Base-by-base conservation (phyloP, 2,797 vertebrate genomes). In the Masticophis lateralis region DNA sequence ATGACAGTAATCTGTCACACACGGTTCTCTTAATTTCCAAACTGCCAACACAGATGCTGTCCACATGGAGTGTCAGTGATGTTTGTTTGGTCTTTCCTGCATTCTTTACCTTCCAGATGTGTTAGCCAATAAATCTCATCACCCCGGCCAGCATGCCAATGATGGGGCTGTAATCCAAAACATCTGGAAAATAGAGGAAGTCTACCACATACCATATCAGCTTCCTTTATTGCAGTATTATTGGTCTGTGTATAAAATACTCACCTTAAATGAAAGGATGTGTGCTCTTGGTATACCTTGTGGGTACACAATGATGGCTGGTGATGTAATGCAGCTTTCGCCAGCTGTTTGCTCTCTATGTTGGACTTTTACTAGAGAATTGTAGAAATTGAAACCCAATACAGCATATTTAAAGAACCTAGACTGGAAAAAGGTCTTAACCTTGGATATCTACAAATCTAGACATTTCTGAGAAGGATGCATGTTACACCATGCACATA, bases 1-100 rank as follows among this genome's bases (percentile, higher is more conserved):
- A 18, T 92, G 12, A 47, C 53, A 86, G 9, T 66, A 87, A 4
- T 87, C 91, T 92, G 66, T 63, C 0, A 90, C 89, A 88, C 22
- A 89, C 93, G 91, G 22, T 92, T 61, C 92, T 94, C 94, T 60
- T 92, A 88, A 79, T 79, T 43, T 43, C 18, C 74, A 9, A 22
- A 47, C 37, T 47, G 37, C 37, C 20, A 4, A 83, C 37, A 47
- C 74, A 83, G 74, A 47, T 83, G 74, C 47, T 47, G 20, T 83
- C 74, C 74, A 83, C 74, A 83, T 83, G 74, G 74, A 83, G 10
- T 25, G 10, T 83, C 37, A 47, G 51, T 47, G 37, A 47, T 83
- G 20, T 83, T 83, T 83, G 74, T 43, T 83, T 20, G 25, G 74
- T 25, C 37, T 83, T 47, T 83, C 74, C 20, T 25, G 37, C 37